Percentiles rank a stretch among this genome's conserved stretches.
Evolutionary conservation across 1,140 invertebrate species (phyloP).

Genomic region (Pseudomyrmex cubaensis): DNA sequence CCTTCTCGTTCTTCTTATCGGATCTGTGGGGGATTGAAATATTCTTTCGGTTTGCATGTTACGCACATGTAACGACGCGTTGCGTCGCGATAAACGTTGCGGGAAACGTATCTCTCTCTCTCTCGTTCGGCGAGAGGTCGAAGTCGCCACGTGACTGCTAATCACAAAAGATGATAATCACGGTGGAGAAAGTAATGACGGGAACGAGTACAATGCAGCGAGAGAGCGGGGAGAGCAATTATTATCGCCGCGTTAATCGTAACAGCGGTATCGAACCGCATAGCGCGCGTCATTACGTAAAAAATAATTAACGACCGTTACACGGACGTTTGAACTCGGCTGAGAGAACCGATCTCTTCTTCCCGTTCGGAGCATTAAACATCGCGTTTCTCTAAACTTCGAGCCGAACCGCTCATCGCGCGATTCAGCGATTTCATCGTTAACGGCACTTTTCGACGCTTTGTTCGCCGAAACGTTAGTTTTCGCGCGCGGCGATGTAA

Average conservation of each 20-base stretch:
- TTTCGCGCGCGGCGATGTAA: neutral
- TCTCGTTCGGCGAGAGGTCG: neutral
- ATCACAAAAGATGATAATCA: conserved; percentile 29
- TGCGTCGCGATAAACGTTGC: neutral
- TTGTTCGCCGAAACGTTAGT: conserved; percentile 36
- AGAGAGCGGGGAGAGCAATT: neutral
- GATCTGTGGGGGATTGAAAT: neutral
- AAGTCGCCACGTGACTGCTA: conserved; percentile 17
- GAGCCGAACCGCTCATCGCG: neutral
- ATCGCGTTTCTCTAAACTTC: too few species aligned
- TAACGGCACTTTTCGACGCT: conserved; percentile 35
- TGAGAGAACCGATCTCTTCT: conserved; percentile 15
- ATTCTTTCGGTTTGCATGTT: neutral
- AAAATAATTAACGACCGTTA: conserved; percentile 57
- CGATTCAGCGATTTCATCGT: conserved; percentile 10
- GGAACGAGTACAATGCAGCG: neutral
- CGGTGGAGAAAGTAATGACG: conserved; percentile 43
- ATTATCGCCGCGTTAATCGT: conserved; percentile 48
- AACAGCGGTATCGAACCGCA: conserved; percentile 51
- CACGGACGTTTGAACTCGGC: conserved; percentile 33
- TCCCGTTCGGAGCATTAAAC: conserved; percentile 24
- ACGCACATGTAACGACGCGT: neutral
- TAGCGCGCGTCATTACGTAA: conserved; percentile 56
- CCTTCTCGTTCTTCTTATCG: conserved; percentile 3
- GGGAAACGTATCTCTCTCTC: neutral